Conservation (phyloP, 1,140 invertebrate species). For the Drosophila hydei region DNA sequence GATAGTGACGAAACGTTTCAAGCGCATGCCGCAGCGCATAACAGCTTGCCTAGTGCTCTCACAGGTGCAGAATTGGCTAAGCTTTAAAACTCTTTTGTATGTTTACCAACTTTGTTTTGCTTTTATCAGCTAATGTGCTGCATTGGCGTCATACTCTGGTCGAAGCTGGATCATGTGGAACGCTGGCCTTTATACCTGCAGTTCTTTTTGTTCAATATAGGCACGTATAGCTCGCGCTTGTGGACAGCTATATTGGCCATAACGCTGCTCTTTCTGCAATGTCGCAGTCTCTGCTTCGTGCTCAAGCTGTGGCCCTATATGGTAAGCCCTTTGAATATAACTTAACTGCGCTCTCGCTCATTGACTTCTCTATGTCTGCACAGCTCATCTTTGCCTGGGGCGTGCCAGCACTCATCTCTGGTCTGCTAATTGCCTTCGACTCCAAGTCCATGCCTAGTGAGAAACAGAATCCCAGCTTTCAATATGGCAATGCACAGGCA, state of each 20-base stretch:
- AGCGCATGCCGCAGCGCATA: conserved; percentile 92
- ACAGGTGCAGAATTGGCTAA: conserved; percentile 85
- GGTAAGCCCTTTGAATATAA: conserved; percentile 35
- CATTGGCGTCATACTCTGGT: conserved; percentile 89
- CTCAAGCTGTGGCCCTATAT: conserved; percentile 88
- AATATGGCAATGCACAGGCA: conserved; percentile 90
- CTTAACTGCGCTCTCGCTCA: neutral
- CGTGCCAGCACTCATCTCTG: conserved; percentile 85
- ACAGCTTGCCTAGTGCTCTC: conserved; percentile 91
- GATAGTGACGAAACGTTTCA: conserved; percentile 90
- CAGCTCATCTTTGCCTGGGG: conserved; percentile 92
- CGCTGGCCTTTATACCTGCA: conserved; percentile 88
- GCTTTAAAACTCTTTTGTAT: neutral
- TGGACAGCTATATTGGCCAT: conserved; percentile 93
- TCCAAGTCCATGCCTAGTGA: conserved; percentile 84
- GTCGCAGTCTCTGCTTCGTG: conserved; percentile 91
- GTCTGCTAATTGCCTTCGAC: conserved; percentile 85
- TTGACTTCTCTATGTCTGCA: conserved; percentile 60
- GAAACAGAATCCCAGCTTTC: conserved; percentile 91
- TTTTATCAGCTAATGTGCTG: conserved; percentile 85
- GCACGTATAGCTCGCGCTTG: conserved; percentile 91
- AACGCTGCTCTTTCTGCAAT: conserved; percentile 92
- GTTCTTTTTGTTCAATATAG: conserved; percentile 89
- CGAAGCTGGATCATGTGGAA: conserved; percentile 84
- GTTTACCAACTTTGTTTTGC: conserved; percentile 23